Base-by-base conservation (phyloP, 2,797 vertebrate species). In the Notolabrus celidotus region DNA sequence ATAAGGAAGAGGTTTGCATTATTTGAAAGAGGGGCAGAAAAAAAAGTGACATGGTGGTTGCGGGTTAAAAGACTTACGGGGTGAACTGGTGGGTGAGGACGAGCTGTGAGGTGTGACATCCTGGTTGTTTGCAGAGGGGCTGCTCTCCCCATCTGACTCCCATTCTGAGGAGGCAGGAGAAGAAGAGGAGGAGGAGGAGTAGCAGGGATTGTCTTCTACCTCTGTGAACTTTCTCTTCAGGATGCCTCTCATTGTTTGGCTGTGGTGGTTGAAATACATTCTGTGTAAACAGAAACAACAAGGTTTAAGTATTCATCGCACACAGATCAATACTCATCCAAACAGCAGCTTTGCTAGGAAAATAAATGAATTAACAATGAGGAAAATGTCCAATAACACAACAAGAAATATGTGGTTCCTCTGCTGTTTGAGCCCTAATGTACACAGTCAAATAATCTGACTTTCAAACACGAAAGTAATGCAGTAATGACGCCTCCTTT, bases 221-320 rank as follows among this genome's bases (percentile, higher is more conserved):
- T 96, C 95, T 61, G 95, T 93, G 17, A 95, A 96, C 89, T 97
- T 98, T 87, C 97, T 95, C 91, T 98, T 98, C 9, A 96, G 88
- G 43, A 94, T 77, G 70, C 93, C 95, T 0, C 94, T 95, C 97
- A 98, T 98, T 89, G 89, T 93, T 88, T 83, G 0, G 11, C 86
- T 34, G 84, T 58, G 27, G 57, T 49, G 56, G 67, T 43, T 62
- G 41, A 69, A 36, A 11, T 25, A 79, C 54, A 71, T 64, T 92
- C 91, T 94, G 81, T 23, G 51, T 9, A 49, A 42, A 79, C 58
- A 86, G 27, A 79, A 64, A 81, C 34, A 23, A 41, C 65, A 31
- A 27, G 11, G 20, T 72, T 77, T 10, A 20, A 67, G 57, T 23
- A 61, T 51, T 38, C 8, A 63, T 53, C 16, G 38, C 1, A 33